Percentiles rank a stretch among this genome's conserved stretches.
Evolutionary conservation across 2,113 vertebrate species (phyloP).

Genomic region (Myrmophylax atrothorax): DNA sequence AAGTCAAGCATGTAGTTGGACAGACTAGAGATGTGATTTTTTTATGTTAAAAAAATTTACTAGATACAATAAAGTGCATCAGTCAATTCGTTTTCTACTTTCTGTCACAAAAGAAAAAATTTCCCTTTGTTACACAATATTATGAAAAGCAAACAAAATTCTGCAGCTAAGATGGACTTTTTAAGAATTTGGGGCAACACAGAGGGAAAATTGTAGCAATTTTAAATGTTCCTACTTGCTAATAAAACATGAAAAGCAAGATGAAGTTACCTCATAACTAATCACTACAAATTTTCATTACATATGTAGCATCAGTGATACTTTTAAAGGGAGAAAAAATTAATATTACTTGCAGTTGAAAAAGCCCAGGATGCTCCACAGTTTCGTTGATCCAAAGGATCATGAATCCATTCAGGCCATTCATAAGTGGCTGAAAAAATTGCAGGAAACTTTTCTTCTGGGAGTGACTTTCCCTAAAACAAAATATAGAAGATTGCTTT

Average conservation of each 20-base stretch:
- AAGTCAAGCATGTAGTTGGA: background rate
- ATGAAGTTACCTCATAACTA: background rate
- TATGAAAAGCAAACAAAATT: background rate
- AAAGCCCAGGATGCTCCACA: conserved; percentile 84
- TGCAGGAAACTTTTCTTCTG: conserved; percentile 67
- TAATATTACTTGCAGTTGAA: conserved; percentile 80
- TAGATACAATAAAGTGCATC: rapidly evolving
- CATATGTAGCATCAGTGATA: background rate
- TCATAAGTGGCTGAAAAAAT: conserved; percentile 76
- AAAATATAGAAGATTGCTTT: background rate
- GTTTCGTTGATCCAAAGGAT: conserved; percentile 77
- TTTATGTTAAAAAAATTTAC: background rate
- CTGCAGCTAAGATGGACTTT: background rate
- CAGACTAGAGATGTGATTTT: background rate
- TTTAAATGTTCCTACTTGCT: background rate
- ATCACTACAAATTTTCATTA: background rate
- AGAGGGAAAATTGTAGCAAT: background rate
- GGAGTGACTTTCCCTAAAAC: conserved; percentile 61
- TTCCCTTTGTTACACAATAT: background rate
- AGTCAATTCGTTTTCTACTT: background rate
- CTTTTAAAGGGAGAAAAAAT: background rate
- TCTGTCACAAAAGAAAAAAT: background rate
- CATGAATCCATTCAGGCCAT: conserved; percentile 79
- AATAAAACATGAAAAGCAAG: background rate
- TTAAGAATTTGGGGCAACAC: background rate